Conservation (phyloP, 2,888 invertebrate genomes). For the Colletes collaris region DNA sequence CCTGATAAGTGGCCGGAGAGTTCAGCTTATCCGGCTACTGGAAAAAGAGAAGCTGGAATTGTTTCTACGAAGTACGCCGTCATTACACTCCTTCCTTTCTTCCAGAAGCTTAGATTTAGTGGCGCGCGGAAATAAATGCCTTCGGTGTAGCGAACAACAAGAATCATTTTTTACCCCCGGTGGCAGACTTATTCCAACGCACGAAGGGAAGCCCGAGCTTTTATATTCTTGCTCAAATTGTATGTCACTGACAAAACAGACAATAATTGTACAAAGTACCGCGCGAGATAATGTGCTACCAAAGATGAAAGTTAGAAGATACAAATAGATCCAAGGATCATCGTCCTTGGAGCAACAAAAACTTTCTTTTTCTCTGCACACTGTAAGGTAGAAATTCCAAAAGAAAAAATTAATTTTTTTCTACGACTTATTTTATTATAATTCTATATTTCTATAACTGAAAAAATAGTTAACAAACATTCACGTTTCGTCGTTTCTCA, state of each 20-base stretch:
- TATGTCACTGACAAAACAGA: background rate
- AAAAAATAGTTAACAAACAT: too few species aligned
- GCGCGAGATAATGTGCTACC: too few species aligned
- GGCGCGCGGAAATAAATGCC: conserved; percentile 65
- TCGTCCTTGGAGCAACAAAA: too few species aligned
- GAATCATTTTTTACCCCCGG: conserved; percentile 66
- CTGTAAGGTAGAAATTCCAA: too few species aligned
- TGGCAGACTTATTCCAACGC: conserved; percentile 53
- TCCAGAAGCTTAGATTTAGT: conserved; percentile 58
- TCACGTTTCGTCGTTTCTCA: too few species aligned
- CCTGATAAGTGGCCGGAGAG: conserved; percentile 60
- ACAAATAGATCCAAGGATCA: too few species aligned
- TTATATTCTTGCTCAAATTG: conserved; percentile 30
- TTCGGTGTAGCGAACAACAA: conserved; percentile 63
- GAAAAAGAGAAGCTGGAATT: conserved; percentile 54
- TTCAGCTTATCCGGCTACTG: conserved; percentile 55
- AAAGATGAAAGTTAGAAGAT: too few species aligned
- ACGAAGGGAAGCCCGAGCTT: conserved; percentile 19
- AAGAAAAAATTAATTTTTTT: too few species aligned
- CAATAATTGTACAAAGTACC: too few species aligned
- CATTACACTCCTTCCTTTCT: conserved; percentile 47
- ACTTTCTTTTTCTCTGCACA: too few species aligned
- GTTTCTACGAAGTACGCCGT: conserved; percentile 58
- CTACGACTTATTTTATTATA: too few species aligned
- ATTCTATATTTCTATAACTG: too few species aligned